Percentiles rank a stretch among this genome's conserved stretches.
Conservation (phyloP, 1,140 invertebrate genomes). For the Schlechtendalia chinensis region DNA sequence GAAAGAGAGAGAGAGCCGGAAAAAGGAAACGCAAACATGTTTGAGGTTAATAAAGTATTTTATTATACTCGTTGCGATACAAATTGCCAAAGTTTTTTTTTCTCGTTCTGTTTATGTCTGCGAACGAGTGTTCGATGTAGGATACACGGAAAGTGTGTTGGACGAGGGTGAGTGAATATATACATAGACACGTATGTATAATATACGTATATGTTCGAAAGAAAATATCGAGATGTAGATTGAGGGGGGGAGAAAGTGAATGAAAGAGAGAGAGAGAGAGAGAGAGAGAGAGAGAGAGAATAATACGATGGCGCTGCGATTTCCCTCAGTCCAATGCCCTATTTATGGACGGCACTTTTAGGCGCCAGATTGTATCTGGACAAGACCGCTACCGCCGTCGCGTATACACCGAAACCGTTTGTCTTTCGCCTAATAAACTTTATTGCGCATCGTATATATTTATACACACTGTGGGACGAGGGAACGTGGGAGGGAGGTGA, state of each 20-base stretch:
- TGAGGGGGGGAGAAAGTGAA: too few relatives aligned
- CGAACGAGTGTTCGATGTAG: neutral
- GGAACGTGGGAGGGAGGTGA: too few relatives aligned
- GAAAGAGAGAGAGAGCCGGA: neutral
- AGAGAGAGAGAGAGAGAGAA: neutral
- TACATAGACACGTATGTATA: neutral
- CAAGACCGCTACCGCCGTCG: neutral
- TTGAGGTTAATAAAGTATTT: constrained; percentile 49
- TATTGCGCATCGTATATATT: neutral
- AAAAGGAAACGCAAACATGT: constrained; percentile 17
- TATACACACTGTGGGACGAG: neutral
- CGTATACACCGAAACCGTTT: constrained; percentile 16
- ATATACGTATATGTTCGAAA: neutral
- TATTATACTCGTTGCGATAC: constrained; percentile 31
- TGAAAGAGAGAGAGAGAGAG: neutral
- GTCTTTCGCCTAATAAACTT: constrained; percentile 37
- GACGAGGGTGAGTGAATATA: neutral
- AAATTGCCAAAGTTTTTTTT: constrained; percentile 29
- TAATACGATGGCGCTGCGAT: constrained; percentile 45
- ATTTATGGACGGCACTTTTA: constrained; percentile 41
- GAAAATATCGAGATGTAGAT: neutral
- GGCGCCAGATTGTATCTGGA: constrained; percentile 48
- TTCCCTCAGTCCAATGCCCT: constrained; percentile 13
- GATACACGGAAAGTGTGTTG: neutral
- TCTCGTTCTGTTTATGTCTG: constrained; percentile 18